Evolutionary conservation across 2,113 vertebrate genomes (phyloP).

Genomic region (Gasterosteus nipponicus): DNA sequence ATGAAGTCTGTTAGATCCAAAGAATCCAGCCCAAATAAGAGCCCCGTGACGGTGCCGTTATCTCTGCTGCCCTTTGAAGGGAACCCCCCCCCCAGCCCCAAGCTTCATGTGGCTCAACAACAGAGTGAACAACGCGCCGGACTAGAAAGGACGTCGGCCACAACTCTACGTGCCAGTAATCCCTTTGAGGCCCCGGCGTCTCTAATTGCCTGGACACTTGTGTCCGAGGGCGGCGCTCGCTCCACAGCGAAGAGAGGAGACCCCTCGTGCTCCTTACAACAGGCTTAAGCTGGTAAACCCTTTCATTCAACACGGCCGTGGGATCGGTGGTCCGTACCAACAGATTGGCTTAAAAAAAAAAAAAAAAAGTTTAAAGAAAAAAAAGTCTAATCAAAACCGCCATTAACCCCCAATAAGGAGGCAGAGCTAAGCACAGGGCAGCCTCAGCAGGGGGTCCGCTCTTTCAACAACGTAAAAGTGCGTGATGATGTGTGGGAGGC

Average conservation of each 20-base stretch:
- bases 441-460: slow-evolving; percentile 68
- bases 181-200: slow-evolving; percentile 62
- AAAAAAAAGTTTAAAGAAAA: slow-evolving; percentile 60
- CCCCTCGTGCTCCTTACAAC: slow-evolving; percentile 76
- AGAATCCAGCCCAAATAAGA: slow-evolving; percentile 25
- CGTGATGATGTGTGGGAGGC: slow-evolving; percentile 41
- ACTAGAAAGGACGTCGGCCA: slow-evolving; percentile 42
- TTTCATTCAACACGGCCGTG: slow-evolving; percentile 73
- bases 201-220: slow-evolving; percentile 81
- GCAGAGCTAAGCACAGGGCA: slow-evolving; percentile 64
- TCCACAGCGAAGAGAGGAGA: slow-evolving; percentile 73
- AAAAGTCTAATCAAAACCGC: slow-evolving; percentile 79
- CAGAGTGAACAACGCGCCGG: slow-evolving; percentile 23
- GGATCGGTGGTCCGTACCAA: slow-evolving; percentile 65
- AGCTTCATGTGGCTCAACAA: slow-evolving; percentile 38
- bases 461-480: slow-evolving; percentile 29
- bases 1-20: slow-evolving; percentile 4
- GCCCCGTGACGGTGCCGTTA: slow-evolving; percentile 22
- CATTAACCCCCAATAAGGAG: slow-evolving; percentile 75
- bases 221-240: slow-evolving; percentile 62
- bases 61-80: slow-evolving; percentile 23
- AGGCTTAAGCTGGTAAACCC: slow-evolving; percentile 82
- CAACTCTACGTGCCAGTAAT: slow-evolving; percentile 67
- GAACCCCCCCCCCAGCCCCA: background rate
- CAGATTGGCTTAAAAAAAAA: slow-evolving; percentile 74